Conservation (phyloP, 2,797 vertebrate species). For the Coranthus polyacanthus region DNA sequence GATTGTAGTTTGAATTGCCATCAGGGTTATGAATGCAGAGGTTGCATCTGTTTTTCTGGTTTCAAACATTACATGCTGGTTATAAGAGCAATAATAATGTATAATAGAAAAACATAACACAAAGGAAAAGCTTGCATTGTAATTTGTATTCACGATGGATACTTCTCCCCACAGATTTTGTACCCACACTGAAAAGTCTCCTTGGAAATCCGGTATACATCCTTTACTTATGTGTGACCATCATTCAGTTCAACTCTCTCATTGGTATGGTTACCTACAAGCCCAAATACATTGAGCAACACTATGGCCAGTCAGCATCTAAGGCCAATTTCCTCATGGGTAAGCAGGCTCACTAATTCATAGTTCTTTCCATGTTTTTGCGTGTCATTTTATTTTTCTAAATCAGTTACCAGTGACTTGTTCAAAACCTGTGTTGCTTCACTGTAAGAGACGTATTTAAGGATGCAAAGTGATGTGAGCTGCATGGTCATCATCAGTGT, state of each 20-base stretch:
- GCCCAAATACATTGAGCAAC: constrained; percentile 96
- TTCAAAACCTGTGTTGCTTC: constrained; percentile 13
- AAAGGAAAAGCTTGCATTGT: neutral
- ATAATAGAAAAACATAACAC: neutral
- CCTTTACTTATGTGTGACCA: constrained; percentile 91
- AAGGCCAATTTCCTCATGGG: constrained; percentile 96
- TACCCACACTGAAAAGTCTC: constrained; percentile 90
- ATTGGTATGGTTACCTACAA: constrained; percentile 98
- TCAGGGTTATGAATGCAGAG: neutral
- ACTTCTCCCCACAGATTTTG: constrained; percentile 86
- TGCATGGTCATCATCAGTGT: constrained; percentile 44
- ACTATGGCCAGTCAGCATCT: constrained; percentile 93
- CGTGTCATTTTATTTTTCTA: constrained; percentile 14
- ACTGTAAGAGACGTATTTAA: constrained; percentile 19
- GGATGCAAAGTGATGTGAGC: constrained; percentile 49
- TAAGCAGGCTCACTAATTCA: constrained; percentile 67
- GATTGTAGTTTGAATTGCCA: neutral
- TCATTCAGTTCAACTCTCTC: constrained; percentile 95
- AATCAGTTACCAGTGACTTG: too few relatives aligned
- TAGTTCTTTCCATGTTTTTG: constrained; percentile 5
- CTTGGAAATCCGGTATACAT: constrained; percentile 91
- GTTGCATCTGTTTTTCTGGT: neutral
- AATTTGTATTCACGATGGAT: constrained; percentile 6
- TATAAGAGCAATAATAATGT: neutral
- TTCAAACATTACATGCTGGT: neutral